Percentiles rank a stretch among this genome's conserved stretches.
phyloP scores from a whole-genome alignment of 2,797 vertebrate species.

The Lindbergichthys nudifrons region DNA sequence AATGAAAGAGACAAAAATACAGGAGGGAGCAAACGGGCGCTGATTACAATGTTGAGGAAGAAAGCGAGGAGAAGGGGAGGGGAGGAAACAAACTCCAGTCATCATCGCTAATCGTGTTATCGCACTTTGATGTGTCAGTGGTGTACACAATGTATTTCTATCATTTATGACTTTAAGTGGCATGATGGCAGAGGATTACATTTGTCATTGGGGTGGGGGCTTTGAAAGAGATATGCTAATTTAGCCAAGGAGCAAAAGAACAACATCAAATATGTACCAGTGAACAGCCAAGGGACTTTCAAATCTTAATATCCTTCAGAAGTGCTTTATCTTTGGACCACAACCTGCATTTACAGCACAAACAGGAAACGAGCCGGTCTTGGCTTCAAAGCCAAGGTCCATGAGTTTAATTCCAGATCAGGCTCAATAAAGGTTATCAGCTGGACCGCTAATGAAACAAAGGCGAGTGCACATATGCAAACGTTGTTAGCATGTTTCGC shows the following conservation, averaged over 20 bases:
- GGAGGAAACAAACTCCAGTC: conserved; percentile 85
- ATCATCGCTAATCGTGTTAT: conserved; percentile 92
- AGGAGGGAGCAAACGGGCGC: conserved; percentile 59
- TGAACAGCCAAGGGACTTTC: conserved; percentile 96
- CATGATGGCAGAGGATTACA: conserved; percentile 92
- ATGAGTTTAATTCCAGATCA: conserved; percentile 92
- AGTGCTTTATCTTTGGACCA: conserved; percentile 94
- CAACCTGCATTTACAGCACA: conserved; percentile 91
- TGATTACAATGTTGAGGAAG: conserved; percentile 72
- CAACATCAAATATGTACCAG: conserved; percentile 97
- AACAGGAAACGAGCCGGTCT: conserved; percentile 92
- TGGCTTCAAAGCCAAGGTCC: conserved; percentile 93
- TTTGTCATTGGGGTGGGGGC: conserved; percentile 85
- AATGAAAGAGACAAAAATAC: conserved; percentile 72
- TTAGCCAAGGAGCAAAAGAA: conserved; percentile 93
- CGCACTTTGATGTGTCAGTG: conserved; percentile 92
- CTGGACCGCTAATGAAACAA: conserved; percentile 91
- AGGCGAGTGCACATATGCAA: conserved; percentile 82
- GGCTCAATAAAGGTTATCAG: conserved; percentile 97
- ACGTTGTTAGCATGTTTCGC: conserved; percentile 69
- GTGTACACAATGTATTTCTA: conserved; percentile 89
- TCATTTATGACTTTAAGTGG: conserved; percentile 94
- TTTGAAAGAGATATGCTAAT: conserved; percentile 98
- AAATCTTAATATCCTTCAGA: conserved; percentile 96
- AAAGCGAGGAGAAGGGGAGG: conserved; percentile 50